Base-by-base conservation (phyloP, 2,888 invertebrate species). In the Ceraclea dissimilis region DNA sequence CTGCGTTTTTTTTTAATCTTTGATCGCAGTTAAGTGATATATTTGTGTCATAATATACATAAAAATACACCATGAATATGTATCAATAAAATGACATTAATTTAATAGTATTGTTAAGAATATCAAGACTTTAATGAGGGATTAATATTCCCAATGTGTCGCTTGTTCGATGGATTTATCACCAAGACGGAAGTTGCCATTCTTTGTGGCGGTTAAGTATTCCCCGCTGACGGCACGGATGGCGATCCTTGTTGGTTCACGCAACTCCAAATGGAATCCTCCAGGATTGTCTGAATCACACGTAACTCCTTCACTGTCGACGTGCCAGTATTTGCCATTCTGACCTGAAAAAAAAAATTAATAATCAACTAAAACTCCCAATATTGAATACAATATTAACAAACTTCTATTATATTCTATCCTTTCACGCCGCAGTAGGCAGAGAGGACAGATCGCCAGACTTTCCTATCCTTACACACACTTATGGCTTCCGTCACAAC, bases 281-380 rank as follows among this genome's bases (percentile, higher is more conserved):
- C 85, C 79, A 17, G 93, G 87, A 18, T 79, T 71, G 67, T 93
- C 92, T 21, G 89, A 83, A 72, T 94, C 95, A 58, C 93, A 90
- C 33, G 86, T 83, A 56, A 96, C 86, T 54, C 86, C 83, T 71
- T 95, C 95, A 65, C 88, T 86, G 69, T 90, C 90, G 54, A 91
- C 86, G 71, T 90, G 88, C 94, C 95, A 95, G 76, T 93, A 97
- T 71, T 93, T 93, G 67, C 90, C 90, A 74, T 90, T 93, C 70
- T 89, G 88, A 64, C 93, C 93, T 93, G 73, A 17, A 74, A 67
- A 60, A 46, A 51, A 39, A 34, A 13, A 43, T 13, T 16, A n/a
- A n/a, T 33, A 10, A 33, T 33, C 13, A 33, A 33, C 33, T 10
- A 33, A 10, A 33, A 8, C 33, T 33, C 33, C 33, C n/a, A n/a